Evolutionary conservation across 2,113 vertebrate genomes (phyloP).

Genomic region (Muntiacus muntjak): DNA sequence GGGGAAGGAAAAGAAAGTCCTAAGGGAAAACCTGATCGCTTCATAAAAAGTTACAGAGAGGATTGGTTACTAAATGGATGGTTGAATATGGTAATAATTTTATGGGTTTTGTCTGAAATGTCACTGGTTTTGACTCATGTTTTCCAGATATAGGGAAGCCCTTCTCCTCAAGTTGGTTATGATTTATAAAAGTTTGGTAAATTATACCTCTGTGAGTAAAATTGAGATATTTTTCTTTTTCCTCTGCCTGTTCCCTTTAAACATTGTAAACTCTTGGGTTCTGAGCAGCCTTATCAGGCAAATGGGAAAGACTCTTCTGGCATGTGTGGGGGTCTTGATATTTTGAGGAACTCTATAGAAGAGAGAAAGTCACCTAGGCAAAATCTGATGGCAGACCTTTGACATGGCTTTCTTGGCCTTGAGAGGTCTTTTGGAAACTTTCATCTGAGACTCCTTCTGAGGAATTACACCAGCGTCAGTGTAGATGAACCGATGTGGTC

Average conservation of each 20-base stretch:
- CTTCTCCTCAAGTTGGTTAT: neutral
- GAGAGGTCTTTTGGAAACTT: neutral
- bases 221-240: neutral
- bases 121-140: neutral
- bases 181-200: neutral
- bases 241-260: neutral
- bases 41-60: neutral
- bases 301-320: neutral
- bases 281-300: neutral
- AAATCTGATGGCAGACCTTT: neutral
- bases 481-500: neutral
- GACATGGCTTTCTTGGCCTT: neutral
- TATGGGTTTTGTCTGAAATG: neutral
- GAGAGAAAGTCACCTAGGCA: neutral
- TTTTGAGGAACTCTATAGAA: neutral
- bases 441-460: neutral
- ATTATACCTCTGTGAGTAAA: neutral
- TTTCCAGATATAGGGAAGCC: neutral
- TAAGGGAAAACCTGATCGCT: neutral
- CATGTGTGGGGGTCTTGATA: neutral
- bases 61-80: neutral
- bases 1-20: neutral
- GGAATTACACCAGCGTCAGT: neutral
- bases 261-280: neutral
- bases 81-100: neutral